Percentiles rank a stretch among this genome's conserved stretches.
These are phyloP conservation scores for Epinephelus lanceolatus DNA, from an alignment of 2,113 vertebrate genomes.

Conservation along the genomic window DNA sequence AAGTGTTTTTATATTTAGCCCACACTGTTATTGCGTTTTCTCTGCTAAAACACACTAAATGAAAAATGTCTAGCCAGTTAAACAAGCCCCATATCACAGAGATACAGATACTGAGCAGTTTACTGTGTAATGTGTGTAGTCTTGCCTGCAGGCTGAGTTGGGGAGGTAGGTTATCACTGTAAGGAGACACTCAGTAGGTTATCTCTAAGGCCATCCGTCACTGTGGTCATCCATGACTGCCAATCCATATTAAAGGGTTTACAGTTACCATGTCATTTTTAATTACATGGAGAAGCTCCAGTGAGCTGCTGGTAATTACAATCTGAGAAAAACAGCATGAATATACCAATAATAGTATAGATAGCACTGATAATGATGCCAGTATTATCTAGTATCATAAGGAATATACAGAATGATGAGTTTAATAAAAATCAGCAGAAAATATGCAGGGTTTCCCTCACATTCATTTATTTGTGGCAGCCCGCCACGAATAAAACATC, in stretches of 20 bases:
- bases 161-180: constrained; percentile 13
- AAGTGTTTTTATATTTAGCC: not conserved
- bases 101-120: not conserved
- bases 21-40: constrained; percentile 1
- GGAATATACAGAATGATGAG: not conserved
- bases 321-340: not conserved
- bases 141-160: not conserved
- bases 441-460: not conserved
- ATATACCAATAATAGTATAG: not conserved
- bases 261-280: constrained; percentile 12
- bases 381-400: not conserved
- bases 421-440: not conserved
- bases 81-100: not conserved
- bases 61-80: not conserved
- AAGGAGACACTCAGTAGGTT: constrained; percentile 53
- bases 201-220: constrained; percentile 29
- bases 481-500: too few relatives aligned
- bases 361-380: not conserved
- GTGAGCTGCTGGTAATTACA: constrained; percentile 8
- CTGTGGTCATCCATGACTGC: constrained; percentile 22
- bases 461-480: not conserved
- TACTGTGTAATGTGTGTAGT: not conserved
- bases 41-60: constrained; percentile 9
- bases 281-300: not conserved
- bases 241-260: constrained; percentile 36